These are phyloP conservation scores for Acrocephalus arundinaceus DNA, from an alignment of 2,113 vertebrate genomes.

Conservation along the genomic window DNA sequence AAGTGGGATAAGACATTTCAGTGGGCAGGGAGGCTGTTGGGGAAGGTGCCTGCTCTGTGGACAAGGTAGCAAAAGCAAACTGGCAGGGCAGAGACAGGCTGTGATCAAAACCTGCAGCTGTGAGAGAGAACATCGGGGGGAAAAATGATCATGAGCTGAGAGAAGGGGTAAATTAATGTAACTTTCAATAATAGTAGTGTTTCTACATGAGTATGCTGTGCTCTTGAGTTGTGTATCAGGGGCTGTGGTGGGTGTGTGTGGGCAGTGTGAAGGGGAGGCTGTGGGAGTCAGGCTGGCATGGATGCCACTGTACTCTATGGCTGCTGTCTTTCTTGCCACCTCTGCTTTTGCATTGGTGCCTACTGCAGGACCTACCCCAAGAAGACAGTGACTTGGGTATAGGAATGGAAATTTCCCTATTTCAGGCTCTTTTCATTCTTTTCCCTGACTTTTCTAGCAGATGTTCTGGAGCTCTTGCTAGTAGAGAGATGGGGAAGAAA, in stretches of 20 bases:
- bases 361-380: neutral
- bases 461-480: neutral
- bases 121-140: neutral
- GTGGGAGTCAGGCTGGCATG: neutral
- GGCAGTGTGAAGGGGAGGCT: neutral
- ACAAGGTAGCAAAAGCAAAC: neutral
- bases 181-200: too few species aligned
- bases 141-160: neutral
- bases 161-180: neutral
- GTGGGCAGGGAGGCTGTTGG: neutral
- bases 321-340: neutral
- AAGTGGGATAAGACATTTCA: accelerated
- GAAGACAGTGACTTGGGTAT: neutral
- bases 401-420: neutral
- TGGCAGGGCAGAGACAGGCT: neutral
- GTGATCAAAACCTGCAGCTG: neutral
- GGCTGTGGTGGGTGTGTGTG: neutral
- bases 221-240: neutral
- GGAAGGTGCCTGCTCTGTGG: neutral
- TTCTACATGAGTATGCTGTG: neutral
- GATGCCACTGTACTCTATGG: neutral
- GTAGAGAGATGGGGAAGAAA: neutral
- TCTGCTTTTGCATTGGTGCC: neutral
- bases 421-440: neutral
- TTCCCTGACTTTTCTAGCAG: neutral